Percentiles rank a stretch among this genome's conserved stretches.
Evolutionary conservation across 2,113 vertebrate genomes (phyloP).

Genomic region (Oryzias melastigma): DNA sequence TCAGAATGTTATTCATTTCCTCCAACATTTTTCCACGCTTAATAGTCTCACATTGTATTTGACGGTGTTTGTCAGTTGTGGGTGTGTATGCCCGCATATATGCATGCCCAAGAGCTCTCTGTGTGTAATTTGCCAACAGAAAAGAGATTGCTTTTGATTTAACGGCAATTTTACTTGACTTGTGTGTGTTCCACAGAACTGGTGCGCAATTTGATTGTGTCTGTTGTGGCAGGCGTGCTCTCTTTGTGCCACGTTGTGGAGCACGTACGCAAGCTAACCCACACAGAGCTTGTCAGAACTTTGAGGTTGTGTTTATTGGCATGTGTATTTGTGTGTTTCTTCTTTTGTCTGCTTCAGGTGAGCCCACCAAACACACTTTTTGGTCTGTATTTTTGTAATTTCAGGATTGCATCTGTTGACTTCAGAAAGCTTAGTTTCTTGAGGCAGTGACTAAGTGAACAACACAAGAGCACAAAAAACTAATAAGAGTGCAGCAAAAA

Average conservation of each 20-base stretch:
- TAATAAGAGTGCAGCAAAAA: conserved; percentile 27
- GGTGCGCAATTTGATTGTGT: conserved; percentile 55
- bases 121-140: conserved; percentile 51
- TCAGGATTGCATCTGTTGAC: conserved; percentile 73
- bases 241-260: conserved; percentile 33
- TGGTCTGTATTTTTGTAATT: conserved; percentile 60
- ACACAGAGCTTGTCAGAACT: not conserved
- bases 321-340: conserved; percentile 44
- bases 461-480: conserved; percentile 7
- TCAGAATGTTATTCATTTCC: conserved; percentile 61
- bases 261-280: conserved; percentile 28
- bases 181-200: conserved; percentile 52
- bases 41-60: conserved; percentile 40
- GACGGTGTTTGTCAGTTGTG: conserved; percentile 36
- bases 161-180: conserved; percentile 62
- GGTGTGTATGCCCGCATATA: conserved; percentile 33
- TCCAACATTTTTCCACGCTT: conserved; percentile 35
- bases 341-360: conserved; percentile 56
- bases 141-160: conserved; percentile 67
- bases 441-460: conserved; percentile 9
- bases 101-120: conserved; percentile 39
- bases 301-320: conserved; percentile 31
- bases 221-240: conserved; percentile 40
- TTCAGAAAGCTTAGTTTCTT: conserved; percentile 53
- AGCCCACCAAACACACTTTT: conserved; percentile 34